These are phyloP conservation scores for Cephus spinipes DNA, from an alignment of 2,888 invertebrate genomes.

Conservation along the genomic window DNA sequence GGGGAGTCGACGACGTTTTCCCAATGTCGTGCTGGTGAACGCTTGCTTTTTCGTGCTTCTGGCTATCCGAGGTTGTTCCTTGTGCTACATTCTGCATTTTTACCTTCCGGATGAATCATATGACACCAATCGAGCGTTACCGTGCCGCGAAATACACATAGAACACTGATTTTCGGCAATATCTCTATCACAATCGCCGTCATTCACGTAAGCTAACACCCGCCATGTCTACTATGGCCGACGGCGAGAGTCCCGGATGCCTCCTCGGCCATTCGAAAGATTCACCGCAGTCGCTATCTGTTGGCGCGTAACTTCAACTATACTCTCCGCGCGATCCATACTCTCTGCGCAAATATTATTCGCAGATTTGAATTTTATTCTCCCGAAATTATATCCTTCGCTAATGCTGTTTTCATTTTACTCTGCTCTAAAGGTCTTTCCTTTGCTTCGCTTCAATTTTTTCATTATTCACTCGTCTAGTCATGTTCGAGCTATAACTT, in stretches of 20 bases:
- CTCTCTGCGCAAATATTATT: neutral
- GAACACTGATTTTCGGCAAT: slow-evolving; percentile 55
- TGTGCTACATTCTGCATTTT: slow-evolving; percentile 94
- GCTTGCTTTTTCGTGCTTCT: slow-evolving; percentile 75
- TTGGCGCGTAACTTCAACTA: slow-evolving; percentile 39
- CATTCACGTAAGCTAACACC: slow-evolving; percentile 69
- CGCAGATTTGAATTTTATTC: neutral
- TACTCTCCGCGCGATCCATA: slow-evolving; percentile 12
- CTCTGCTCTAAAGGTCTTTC: neutral
- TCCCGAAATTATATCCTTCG: neutral
- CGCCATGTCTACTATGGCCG: slow-evolving; percentile 87
- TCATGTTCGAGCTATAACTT: neutral
- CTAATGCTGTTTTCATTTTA: neutral
- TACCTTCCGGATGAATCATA: slow-evolving; percentile 74
- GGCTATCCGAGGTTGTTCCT: slow-evolving; percentile 80
- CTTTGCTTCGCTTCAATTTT: neutral
- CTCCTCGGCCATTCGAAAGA: slow-evolving; percentile 69
- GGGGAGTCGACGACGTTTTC: slow-evolving; percentile 77
- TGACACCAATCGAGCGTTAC: slow-evolving; percentile 65
- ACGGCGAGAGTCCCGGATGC: slow-evolving; percentile 72
- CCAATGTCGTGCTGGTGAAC: slow-evolving; percentile 68
- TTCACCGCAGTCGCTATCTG: slow-evolving; percentile 20
- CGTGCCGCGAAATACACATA: slow-evolving; percentile 56
- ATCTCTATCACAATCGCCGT: slow-evolving; percentile 62
- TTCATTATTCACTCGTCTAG: neutral